phyloP scores from a whole-genome alignment of 2,113 vertebrate species.

The Polypterus senegalus region DNA sequence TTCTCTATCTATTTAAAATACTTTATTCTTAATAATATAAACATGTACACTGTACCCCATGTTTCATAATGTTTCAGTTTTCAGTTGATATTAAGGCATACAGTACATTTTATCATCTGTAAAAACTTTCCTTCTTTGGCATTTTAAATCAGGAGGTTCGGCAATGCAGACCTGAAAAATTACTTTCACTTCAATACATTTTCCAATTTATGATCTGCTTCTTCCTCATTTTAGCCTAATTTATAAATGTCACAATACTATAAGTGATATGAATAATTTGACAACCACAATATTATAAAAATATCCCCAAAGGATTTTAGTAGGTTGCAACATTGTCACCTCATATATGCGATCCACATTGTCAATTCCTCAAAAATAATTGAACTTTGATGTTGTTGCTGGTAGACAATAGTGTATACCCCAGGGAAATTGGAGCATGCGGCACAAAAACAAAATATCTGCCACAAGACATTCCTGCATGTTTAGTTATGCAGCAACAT shows the following conservation, averaged over 20 bases:
- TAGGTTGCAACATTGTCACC: conserved; percentile 19
- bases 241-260: conserved; percentile 52
- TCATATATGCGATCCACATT: conserved; percentile 16
- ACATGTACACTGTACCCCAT: too few relatives aligned
- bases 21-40: too few relatives aligned
- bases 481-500: conserved; percentile 4
- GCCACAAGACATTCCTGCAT: conserved; percentile 1
- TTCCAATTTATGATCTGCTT: conserved; percentile 45
- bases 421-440: conserved; percentile 26
- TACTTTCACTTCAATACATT: conserved; percentile 45
- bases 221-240: conserved; percentile 46
- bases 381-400: conserved; percentile 25
- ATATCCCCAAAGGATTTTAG: conserved; percentile 5
- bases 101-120: conserved; percentile 11
- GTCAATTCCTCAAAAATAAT: conserved; percentile 27
- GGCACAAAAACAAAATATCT: conserved; percentile 4
- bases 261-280: conserved; percentile 43
- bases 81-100: not conserved
- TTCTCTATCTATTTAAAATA: too few relatives aligned
- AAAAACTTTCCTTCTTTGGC: conserved; percentile 32
- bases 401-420: conserved; percentile 18
- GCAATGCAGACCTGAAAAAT: conserved; percentile 46
- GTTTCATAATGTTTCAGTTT: too few relatives aligned
- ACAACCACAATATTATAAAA: conserved; percentile 19
- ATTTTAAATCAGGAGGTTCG: conserved; percentile 47